Percentiles rank a stretch among this genome's conserved stretches.
Conservation (phyloP, 2,113 vertebrate genomes). For the Drymodes brunneopygia region DNA sequence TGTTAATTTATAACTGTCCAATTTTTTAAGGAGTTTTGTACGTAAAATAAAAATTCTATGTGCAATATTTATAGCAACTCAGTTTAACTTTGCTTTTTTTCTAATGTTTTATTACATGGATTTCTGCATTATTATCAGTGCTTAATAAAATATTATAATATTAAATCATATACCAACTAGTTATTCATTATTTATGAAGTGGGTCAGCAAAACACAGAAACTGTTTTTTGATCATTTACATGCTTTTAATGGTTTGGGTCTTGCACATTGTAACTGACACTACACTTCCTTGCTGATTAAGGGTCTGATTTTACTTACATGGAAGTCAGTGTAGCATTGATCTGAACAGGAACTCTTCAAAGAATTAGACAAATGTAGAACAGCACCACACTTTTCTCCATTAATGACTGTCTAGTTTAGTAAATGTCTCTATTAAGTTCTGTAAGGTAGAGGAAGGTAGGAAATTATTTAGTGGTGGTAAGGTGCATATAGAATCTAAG, state of each 20-base stretch:
- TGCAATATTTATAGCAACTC: constrained; percentile 85
- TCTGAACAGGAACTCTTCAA: neutral
- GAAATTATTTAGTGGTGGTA: neutral
- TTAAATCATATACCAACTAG: neutral
- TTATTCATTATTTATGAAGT: neutral
- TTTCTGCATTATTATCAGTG: constrained; percentile 59
- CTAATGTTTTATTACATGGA: constrained; percentile 46
- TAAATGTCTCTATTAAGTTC: neutral
- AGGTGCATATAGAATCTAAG: neutral
- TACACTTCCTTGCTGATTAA: neutral
- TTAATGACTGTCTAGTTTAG: neutral
- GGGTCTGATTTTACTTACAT: neutral
- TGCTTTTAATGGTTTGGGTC: neutral
- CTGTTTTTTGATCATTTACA: neutral
- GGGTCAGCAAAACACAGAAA: neutral
- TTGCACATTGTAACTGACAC: neutral
- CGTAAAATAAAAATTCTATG: constrained; percentile 75
- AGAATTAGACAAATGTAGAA: neutral
- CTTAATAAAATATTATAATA: constrained; percentile 77
- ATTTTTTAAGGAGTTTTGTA: constrained; percentile 60
- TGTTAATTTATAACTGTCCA: constrained; percentile 67
- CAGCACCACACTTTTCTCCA: neutral
- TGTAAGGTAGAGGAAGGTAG: neutral
- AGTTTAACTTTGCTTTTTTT: constrained; percentile 63
- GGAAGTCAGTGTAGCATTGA: neutral